A percentile compares a stretch with the other conserved stretches of the same genome.
Evolutionary conservation across 2,888 invertebrate species (phyloP).

Genomic region (Dermolepida albohirtum): DNA sequence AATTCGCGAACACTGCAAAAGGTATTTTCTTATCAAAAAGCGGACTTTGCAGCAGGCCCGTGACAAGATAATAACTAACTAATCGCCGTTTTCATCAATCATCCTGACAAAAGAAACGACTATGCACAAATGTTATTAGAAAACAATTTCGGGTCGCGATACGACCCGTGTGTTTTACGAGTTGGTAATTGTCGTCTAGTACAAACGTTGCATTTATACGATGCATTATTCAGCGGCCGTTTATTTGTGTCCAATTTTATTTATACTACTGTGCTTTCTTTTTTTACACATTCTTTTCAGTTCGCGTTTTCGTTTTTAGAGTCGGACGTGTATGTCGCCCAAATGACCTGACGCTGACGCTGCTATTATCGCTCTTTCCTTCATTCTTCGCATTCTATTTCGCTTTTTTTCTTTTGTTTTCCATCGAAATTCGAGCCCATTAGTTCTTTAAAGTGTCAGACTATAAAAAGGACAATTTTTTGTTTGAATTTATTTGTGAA

Average conservation of each 20-base stretch:
- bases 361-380: slow-evolving; percentile 33
- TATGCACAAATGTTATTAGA: slow-evolving; percentile 43
- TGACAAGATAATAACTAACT: slow-evolving; percentile 55
- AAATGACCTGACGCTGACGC: slow-evolving; percentile 33
- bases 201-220: slow-evolving; percentile 50
- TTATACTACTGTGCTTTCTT: slow-evolving; percentile 27
- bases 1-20: too few relatives aligned
- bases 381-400: slow-evolving; percentile 19
- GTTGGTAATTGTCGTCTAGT: slow-evolving; percentile 48
- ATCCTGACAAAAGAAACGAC: slow-evolving; percentile 37
- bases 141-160: slow-evolving; percentile 47
- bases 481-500: slow-evolving; percentile 18
- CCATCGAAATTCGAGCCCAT: slow-evolving; percentile 30
- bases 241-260: slow-evolving; percentile 38
- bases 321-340: slow-evolving; percentile 11
- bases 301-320: slow-evolving; percentile 2
- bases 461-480: slow-evolving; percentile 24
- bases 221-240: slow-evolving; percentile 50
- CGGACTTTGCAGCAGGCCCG: slow-evolving; percentile 13
- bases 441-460: slow-evolving; percentile 22
- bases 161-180: slow-evolving; percentile 46
- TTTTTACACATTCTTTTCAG: slow-evolving; percentile 43
- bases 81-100: slow-evolving; percentile 41
- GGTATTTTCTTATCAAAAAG: not conserved
- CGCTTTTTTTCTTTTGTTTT: slow-evolving; percentile 9